Evolutionary conservation across 2,797 vertebrate genomes (phyloP).

Genomic region (Lophotriccus pileatus): DNA sequence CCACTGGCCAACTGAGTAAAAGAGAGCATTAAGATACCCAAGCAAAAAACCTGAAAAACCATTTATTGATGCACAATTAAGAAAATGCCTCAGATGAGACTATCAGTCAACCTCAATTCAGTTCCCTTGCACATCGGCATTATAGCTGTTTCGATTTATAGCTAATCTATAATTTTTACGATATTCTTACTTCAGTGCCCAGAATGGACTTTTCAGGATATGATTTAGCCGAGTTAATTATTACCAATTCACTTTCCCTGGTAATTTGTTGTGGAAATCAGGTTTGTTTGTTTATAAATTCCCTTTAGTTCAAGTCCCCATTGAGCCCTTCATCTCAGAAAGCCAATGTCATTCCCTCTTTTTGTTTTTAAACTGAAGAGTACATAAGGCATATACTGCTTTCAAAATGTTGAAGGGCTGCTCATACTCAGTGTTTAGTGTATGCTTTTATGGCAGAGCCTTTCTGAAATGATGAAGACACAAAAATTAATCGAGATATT

Average conservation of each 20-base stretch:
- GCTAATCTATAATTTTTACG: background rate
- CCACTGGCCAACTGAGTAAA: background rate
- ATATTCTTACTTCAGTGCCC: background rate
- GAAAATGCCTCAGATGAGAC: background rate
- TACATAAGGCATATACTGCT: background rate
- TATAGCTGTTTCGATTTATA: background rate
- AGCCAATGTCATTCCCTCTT: background rate
- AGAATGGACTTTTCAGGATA: background rate
- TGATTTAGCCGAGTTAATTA: background rate
- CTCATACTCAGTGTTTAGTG: background rate
- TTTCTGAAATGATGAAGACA: background rate
- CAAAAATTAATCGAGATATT: background rate
- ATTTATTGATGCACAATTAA: background rate
- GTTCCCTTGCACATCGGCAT: background rate
- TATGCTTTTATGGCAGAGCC: background rate
- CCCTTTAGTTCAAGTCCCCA: background rate
- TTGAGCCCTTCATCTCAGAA: background rate
- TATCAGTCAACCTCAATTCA: background rate
- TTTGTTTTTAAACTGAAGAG: background rate
- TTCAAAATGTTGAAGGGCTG: background rate
- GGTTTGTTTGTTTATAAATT: background rate
- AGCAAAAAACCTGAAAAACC: background rate
- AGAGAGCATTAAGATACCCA: background rate
- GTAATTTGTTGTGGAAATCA: background rate
- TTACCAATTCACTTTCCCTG: background rate